Evolutionary conservation across 2,797 vertebrate genomes (phyloP), one percentile per base, ranked within the genome.

Genomic region (Malurus leucopterus): DNA sequence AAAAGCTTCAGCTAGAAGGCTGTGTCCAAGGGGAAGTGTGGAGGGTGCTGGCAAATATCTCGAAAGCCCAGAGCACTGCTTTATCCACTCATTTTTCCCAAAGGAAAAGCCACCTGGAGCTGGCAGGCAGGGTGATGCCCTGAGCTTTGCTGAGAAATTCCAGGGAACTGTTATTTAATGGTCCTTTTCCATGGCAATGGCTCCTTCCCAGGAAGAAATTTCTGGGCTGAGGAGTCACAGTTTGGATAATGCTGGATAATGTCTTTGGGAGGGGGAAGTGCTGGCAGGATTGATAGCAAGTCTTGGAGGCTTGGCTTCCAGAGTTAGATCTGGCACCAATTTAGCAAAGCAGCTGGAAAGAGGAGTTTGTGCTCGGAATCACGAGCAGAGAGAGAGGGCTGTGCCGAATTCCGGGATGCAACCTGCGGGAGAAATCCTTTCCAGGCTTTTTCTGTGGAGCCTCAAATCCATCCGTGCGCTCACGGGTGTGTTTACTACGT

Each of bases 331-430:
- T 94, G 89, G 89, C 81, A 91, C 83, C 76, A 50, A 92, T 82
- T 92, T 83, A 94, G 92, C 81, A 80, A 84, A 94, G 93, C 88
- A 94, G 93, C 93, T 92, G 94, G 88, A 92, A 62, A 88, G 89
- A 93, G 78, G 91, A 80, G 82, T 54, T 92, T 93, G 85, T 93
- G 78, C 93, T 81, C 24, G 63, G 88, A 91, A 90, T 92, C 34
- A 62, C 91, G 89, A 94, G 88, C 85, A 86, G 91, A 1, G 2
- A 86, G 91, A 1, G 2, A 82, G 71, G 67, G 58, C 49, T 76
- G 82, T 2, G 46, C 89, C 36, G 72, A 65, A 73, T 71, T 68
- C 74, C 14, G 30, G 27, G 77, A 43, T 4, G 44, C 59, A 83
- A 67, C 76, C 73, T 72, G 91, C 13, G 15, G 70, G 62, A 49